Conservation (phyloP, 1,140 invertebrate species). For the Papilio helenus region DNA sequence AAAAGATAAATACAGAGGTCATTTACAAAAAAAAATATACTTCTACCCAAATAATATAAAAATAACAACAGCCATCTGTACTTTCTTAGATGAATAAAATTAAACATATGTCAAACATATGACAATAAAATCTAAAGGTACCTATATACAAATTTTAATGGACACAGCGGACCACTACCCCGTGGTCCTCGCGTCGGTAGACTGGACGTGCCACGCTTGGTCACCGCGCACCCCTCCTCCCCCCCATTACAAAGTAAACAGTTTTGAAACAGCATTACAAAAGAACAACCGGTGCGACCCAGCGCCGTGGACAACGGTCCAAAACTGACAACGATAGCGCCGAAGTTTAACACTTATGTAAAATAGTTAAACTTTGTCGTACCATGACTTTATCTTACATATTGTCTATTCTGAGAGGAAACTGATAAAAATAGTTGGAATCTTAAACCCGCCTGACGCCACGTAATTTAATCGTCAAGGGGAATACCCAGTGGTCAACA, state of each 20-base stretch:
- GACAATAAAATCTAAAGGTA: constrained; percentile 81
- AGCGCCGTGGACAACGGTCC: constrained; percentile 31
- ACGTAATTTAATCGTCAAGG: not conserved
- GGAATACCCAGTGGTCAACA: not conserved
- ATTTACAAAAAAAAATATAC: constrained; percentile 83
- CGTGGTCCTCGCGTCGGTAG: constrained; percentile 53
- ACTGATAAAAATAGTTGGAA: not conserved
- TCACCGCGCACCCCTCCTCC: constrained; percentile 58
- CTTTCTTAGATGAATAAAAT: constrained; percentile 83
- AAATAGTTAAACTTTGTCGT: not conserved
- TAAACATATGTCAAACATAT: constrained; percentile 83
- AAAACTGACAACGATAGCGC: not conserved
- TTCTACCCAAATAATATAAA: constrained; percentile 83
- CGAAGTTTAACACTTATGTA: not conserved
- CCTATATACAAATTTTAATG: constrained; percentile 76
- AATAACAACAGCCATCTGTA: constrained; percentile 83
- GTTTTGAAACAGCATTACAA: constrained; percentile 53
- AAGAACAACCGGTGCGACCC: constrained; percentile 51
- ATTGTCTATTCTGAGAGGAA: not conserved
- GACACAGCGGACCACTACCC: constrained; percentile 55
- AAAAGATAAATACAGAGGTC: constrained; percentile 82
- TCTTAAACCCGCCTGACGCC: not conserved
- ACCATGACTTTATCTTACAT: not conserved
- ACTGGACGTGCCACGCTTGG: constrained; percentile 73
- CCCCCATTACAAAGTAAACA: constrained; percentile 49